Evolutionary conservation across 2,888 invertebrate species (phyloP), one percentile per base, ranked within the genome.

Genomic region (Caenorhabditis sulstoni): DNA sequence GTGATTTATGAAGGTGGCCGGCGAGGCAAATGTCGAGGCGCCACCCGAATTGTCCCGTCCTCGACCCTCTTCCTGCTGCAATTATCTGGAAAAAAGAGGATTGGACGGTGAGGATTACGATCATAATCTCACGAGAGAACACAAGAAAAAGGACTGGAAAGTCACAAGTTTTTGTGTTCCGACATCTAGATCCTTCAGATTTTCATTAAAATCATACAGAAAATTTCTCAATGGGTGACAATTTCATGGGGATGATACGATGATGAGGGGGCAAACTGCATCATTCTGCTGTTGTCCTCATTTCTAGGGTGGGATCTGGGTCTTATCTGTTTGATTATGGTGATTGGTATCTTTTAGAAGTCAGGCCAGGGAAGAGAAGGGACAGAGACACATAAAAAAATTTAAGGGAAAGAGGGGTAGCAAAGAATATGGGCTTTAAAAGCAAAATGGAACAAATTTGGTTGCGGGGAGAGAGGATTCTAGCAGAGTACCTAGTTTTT

Each of bases 401-500:
- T 44, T 55, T 1, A 55, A 29, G 23, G 11, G 39, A 35, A 5
- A n/a, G 35, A n/a, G 41, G 41, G 41, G 14, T 16, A 16, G 3
- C 41, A 39, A 41, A 58, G 59, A 37, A 23, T 37, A 53, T 18
- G 18, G 4, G 65, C 65, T 65, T 65, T 44, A 55, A 44, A 65
- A 65, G 65, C 65, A 37, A 45, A 35, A 65, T 53, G 53, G 53
- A 64, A 49, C 39, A 62, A 62, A n/a, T 11, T 37, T 35, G 37
- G 18, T 12, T 58, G 4, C 12, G n/a, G 39, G 44, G 3, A 11
- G 12, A 41, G 3, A 11, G 41, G 11, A 29, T 53, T 53, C 53
- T 3, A 35, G 35, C 29, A 53, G 29, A 12, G 37, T n/a, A 35
- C 37, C 66, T 55, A 45, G 65, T 53, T 29, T 65, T 64, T 41